Base-by-base conservation (phyloP, 92 coral and sea anemone genomes). In the Epizoanthus scotinus region DNA sequence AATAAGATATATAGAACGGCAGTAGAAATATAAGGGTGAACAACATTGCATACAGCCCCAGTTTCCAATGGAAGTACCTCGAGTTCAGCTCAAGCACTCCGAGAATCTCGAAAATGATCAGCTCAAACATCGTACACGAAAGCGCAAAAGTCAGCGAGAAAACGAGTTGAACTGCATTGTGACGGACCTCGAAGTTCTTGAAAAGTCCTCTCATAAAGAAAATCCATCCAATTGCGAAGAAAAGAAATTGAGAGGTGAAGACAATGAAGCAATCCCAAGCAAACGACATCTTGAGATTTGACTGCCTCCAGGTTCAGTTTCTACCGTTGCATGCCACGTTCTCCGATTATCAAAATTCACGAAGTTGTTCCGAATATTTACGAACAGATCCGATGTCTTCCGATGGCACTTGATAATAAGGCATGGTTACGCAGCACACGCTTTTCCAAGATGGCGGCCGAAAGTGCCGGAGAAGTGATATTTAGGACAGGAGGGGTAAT, bases 121-220 rank as follows among this genome's bases (percentile, higher is more conserved):
- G 90, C 59, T 95, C 99, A 60, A 95, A 95, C 99, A 95, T 95
- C 10, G 99, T 95, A 80, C 99, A 95, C 0, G 99, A 95, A 44
- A 95, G 85, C 25, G 95, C 87, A 60, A 95, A 95, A 3, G 99
- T 95, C 50, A 95, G 82, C 4, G 99, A 94, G 73, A 95, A 95
- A 10, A 95, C 98, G 13, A 95, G 67, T 72, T 95, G 99, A 2
- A 95, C 99, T 6, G 87, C 99, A 67, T 84, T 69, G 68, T 95
- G 98, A 61, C 92, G 96, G 25, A 95, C 99, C 70, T 95, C 99
- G 56, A 91, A 95, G 87, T 95, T 94, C 73, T 95, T 93, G 79
- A 95, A 95, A 25, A 95, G 89, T 82, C 99, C 88, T 82, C 99
- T 90, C 99, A 93, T 94, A 68, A 95, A 95, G 69, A 95, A 95